phyloP scores from a whole-genome alignment of 2,888 invertebrate species.

The Micropterix aruncella region DNA sequence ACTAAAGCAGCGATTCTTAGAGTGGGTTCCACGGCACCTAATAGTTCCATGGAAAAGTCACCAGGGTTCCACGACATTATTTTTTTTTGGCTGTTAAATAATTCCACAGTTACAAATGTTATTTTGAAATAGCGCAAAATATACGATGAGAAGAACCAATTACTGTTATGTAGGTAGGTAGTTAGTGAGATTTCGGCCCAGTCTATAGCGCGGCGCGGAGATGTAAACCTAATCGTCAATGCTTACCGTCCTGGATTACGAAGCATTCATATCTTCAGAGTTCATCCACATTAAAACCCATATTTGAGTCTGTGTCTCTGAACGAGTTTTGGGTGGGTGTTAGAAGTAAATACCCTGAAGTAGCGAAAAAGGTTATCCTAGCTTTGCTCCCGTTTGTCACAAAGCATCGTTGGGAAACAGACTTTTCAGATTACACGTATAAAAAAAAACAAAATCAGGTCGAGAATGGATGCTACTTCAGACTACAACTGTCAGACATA shows the following conservation, averaged over 20 bases:
- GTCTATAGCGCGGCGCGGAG: too few species aligned
- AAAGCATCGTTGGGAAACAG: neutral
- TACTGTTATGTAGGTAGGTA: too few species aligned
- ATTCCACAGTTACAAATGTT: too few species aligned
- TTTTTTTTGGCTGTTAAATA: too few species aligned
- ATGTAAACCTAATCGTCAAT: slow-evolving; percentile 2
- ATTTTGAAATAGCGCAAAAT: too few species aligned
- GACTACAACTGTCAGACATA: slow-evolving; percentile 5
- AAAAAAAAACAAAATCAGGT: neutral
- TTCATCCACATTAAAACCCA: slow-evolving; percentile 8
- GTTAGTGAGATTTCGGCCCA: too few species aligned
- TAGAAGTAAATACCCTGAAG: neutral
- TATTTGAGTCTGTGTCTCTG: slow-evolving; percentile 6
- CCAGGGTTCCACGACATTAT: too few species aligned
- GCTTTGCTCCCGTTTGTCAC: neutral
- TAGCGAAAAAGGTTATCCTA: neutral
- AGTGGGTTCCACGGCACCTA: too few species aligned
- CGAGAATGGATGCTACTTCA: neutral
- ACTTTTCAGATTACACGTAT: neutral
- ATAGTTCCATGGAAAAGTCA: too few species aligned
- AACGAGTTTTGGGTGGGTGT: slow-evolving; percentile 2
- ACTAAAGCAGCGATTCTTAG: too few species aligned
- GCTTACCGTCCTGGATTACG: neutral
- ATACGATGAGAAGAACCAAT: too few species aligned
- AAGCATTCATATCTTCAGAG: slow-evolving; percentile 5